These are phyloP conservation scores for Oedothorax gibbosus DNA, from an alignment of 1,140 invertebrate genomes.

Conservation along the genomic window DNA sequence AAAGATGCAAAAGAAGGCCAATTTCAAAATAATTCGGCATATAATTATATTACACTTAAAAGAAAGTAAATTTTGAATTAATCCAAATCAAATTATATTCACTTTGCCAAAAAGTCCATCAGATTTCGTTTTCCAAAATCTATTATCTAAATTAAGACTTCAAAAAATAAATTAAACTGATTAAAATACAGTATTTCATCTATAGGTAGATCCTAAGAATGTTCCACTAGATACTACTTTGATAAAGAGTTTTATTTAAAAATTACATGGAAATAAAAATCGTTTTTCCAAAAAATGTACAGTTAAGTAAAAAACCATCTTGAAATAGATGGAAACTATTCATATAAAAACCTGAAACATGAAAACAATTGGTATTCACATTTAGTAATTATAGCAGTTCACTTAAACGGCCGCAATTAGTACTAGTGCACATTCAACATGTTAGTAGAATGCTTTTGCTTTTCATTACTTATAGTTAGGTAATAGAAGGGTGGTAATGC, in stretches of 20 bases:
- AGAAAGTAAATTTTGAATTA: too few species aligned
- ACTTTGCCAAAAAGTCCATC: too few species aligned
- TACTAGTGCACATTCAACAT: conserved; percentile 39
- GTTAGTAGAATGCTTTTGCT: conserved; percentile 21
- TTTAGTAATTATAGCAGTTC: conserved; percentile 46
- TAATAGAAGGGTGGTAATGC: conserved; percentile 25
- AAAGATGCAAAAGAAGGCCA: too few species aligned
- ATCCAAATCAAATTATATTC: too few species aligned
- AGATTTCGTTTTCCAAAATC: too few species aligned
- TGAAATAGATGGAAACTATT: conserved; percentile 57
- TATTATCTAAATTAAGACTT: too few species aligned
- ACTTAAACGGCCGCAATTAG: background rate
- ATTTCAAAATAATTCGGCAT: too few species aligned
- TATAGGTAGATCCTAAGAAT: conserved; percentile 43
- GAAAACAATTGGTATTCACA: conserved; percentile 56
- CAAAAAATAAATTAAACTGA: too few species aligned
- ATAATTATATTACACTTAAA: too few species aligned
- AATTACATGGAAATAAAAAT: conserved; percentile 55
- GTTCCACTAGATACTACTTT: conserved; percentile 22
- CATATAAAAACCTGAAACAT: conserved; percentile 54
- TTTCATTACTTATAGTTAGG: conserved; percentile 12
- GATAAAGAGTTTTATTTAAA: conserved; percentile 55
- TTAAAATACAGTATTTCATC: background rate
- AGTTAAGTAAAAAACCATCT: conserved; percentile 53
- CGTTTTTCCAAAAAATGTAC: conserved; percentile 56